phyloP scores from a whole-genome alignment of 2,113 vertebrate species.

The Caloenas nicobarica region DNA sequence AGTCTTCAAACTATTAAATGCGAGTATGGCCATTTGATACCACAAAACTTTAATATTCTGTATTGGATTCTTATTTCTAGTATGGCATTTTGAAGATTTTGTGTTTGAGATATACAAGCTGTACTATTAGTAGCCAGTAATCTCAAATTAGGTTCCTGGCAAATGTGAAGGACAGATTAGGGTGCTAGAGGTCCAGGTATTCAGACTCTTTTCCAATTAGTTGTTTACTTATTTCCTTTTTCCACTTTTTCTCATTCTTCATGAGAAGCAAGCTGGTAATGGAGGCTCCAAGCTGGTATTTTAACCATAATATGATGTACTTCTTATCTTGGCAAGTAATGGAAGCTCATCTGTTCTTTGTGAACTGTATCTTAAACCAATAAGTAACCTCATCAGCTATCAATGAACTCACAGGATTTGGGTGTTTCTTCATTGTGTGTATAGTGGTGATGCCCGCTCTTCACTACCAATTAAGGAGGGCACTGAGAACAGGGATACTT shows the following conservation, averaged over 20 bases:
- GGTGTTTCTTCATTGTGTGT: background rate
- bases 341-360: background rate
- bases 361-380: background rate
- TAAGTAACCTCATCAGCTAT: background rate
- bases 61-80: background rate
- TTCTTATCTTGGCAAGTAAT: background rate
- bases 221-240: background rate
- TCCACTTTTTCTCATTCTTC: background rate
- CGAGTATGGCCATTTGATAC: background rate
- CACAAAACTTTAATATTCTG: background rate
- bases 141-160: background rate
- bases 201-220: background rate
- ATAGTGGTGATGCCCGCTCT: background rate
- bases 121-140: background rate
- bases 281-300: background rate
- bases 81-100: background rate
- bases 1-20: background rate
- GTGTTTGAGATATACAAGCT: background rate
- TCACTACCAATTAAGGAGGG: background rate
- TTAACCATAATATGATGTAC: background rate
- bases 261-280: background rate
- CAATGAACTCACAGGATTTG: background rate
- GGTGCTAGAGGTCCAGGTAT: background rate
- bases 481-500: background rate
- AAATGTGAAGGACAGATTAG: background rate